Conservation (phyloP, 2,888 invertebrate genomes). For the Eurois occulta region DNA sequence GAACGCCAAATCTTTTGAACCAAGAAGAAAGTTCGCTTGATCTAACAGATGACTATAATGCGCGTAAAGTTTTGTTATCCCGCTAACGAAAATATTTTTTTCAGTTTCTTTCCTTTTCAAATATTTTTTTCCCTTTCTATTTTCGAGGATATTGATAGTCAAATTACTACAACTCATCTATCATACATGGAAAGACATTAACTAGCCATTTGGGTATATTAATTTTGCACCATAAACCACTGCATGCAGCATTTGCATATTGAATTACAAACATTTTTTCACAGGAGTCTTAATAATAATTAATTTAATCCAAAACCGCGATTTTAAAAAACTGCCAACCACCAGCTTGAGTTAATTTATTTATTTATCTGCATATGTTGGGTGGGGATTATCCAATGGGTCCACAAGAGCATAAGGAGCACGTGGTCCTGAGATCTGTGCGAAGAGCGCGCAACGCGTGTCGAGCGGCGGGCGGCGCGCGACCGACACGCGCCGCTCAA, state of each 20-base stretch:
- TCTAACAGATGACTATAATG: not conserved
- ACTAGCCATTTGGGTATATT: not conserved
- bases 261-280: slow-evolving; percentile 67
- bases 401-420: slow-evolving; percentile 66
- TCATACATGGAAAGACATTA: not conserved
- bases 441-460: slow-evolving; percentile 53
- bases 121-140: not conserved
- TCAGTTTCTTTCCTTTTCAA: not conserved
- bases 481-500: slow-evolving; percentile 76
- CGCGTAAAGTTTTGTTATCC: not conserved
- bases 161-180: not conserved
- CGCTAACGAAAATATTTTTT: not conserved
- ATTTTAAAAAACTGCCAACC: slow-evolving; percentile 71
- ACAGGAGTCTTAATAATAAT: slow-evolving; percentile 77
- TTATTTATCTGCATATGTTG: slow-evolving; percentile 87
- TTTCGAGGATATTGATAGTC: not conserved
- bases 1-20: not conserved
- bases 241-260: not conserved
- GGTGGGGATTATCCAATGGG: slow-evolving; percentile 81
- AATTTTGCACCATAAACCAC: not conserved
- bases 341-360: slow-evolving; percentile 86
- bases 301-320: slow-evolving; percentile 72
- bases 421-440: slow-evolving; percentile 70
- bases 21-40: no score
- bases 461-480: slow-evolving; percentile 64